A percentile compares a stretch with the other conserved stretches of the same genome.
Evolutionary conservation across 1,140 invertebrate genomes (phyloP).

Genomic region (Pseudachorutes palmiensis): DNA sequence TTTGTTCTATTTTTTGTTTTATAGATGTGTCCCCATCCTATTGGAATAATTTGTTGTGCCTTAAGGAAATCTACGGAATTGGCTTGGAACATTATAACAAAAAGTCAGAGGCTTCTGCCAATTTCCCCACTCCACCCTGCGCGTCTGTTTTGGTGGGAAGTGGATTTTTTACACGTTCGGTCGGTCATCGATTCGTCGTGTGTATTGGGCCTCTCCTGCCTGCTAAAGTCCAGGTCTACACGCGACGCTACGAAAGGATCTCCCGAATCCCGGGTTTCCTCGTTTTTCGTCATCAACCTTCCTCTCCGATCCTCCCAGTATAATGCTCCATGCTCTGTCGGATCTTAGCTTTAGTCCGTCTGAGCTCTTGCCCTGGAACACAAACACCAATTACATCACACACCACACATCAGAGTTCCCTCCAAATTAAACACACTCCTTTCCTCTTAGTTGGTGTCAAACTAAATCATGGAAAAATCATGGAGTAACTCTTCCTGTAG

Average conservation of each 20-base stretch:
- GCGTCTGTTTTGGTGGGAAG: not conserved
- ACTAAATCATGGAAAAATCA: too few species aligned
- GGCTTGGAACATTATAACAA: not conserved
- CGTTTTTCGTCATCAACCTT: constrained; percentile 1
- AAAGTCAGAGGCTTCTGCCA: not conserved
- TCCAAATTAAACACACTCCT: not conserved
- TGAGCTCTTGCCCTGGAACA: too few species aligned
- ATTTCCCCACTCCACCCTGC: not conserved
- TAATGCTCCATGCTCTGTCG: not conserved
- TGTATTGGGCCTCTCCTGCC: not conserved
- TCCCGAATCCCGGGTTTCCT: constrained; percentile 10
- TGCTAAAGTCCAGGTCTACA: not conserved
- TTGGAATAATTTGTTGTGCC: too few species aligned
- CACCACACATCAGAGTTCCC: not conserved
- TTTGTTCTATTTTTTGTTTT: too few species aligned
- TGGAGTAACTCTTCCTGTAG: too few species aligned
- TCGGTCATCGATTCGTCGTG: constrained; percentile 8
- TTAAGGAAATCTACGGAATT: too few species aligned
- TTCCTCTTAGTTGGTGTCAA: not conserved
- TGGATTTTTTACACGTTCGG: not conserved
- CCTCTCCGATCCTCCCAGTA: not conserved
- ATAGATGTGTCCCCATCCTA: too few species aligned
- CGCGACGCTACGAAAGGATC: not conserved
- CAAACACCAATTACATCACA: not conserved
- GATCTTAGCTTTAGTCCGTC: not conserved